Evolutionary conservation across 2,797 vertebrate genomes (phyloP).

Genomic region (Fringilla coelebs): DNA sequence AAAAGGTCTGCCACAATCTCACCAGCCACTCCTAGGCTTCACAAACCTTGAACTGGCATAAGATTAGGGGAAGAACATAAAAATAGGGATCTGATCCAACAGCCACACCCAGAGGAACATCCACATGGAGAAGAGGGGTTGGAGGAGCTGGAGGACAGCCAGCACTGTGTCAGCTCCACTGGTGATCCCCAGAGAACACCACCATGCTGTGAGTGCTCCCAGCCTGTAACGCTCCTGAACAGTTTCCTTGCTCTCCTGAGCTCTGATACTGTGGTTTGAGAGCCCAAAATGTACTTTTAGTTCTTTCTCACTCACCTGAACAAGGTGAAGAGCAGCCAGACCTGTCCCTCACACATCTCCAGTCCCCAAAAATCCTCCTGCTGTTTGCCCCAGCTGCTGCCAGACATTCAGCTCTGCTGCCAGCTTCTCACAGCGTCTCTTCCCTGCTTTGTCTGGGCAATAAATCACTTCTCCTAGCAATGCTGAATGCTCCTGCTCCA

Average conservation of each 20-base stretch:
- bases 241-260: not conserved
- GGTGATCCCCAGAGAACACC: not conserved
- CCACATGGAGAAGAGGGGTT: fast-evolving
- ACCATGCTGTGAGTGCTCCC: not conserved
- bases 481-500: not conserved
- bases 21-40: not conserved
- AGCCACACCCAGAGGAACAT: not conserved
- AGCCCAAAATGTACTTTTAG: not conserved
- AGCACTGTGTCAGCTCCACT: fast-evolving
- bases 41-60: not conserved
- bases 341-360: not conserved
- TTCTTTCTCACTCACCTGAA: not conserved
- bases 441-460: not conserved
- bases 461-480: not conserved
- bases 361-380: not conserved
- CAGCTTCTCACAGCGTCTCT: not conserved
- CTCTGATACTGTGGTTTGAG: not conserved
- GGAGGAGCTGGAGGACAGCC: fast-evolving
- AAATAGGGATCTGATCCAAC: not conserved
- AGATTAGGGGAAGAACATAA: not conserved
- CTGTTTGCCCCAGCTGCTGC: not conserved
- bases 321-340: not conserved
- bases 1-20: not conserved
- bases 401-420: not conserved
- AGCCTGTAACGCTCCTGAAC: not conserved